Evolutionary conservation across 2,888 invertebrate genomes (phyloP).

Genomic region (Yponomeuta plumbellus): DNA sequence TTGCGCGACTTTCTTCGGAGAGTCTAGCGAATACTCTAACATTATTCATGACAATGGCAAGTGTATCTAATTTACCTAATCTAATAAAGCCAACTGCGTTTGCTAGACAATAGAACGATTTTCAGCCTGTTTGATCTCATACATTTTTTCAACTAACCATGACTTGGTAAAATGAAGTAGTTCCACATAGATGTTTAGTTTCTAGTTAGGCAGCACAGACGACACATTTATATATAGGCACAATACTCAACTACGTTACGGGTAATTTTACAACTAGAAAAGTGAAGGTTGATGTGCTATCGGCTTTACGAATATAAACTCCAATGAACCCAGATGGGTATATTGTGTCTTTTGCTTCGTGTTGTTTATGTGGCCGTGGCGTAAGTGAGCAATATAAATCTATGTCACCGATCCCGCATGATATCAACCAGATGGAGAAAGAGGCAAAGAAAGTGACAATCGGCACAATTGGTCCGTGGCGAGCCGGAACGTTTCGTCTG

Average conservation of each 20-base stretch:
- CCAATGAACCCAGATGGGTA: too few relatives aligned
- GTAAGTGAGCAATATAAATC: not conserved
- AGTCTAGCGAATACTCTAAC: too few relatives aligned
- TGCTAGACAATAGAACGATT: not conserved
- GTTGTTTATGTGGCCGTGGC: not conserved
- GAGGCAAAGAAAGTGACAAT: not conserved
- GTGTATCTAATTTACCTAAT: not conserved
- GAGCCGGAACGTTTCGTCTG: conserved; percentile 1
- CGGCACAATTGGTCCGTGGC: conserved; percentile 1
- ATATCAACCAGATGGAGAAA: not conserved
- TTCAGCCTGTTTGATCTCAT: not conserved
- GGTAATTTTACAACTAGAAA: too few relatives aligned
- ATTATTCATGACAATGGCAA: too few relatives aligned
- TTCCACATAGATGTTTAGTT: too few relatives aligned
- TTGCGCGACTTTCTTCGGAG: too few relatives aligned
- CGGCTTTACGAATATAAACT: too few relatives aligned
- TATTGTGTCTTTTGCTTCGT: not conserved
- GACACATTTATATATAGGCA: too few relatives aligned
- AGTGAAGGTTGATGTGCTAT: too few relatives aligned
- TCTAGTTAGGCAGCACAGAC: too few relatives aligned
- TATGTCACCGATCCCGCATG: not conserved
- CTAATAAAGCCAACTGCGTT: not conserved
- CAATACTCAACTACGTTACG: too few relatives aligned
- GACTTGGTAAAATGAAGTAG: too few relatives aligned
- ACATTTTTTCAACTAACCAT: not conserved